Evolutionary conservation across 2,888 invertebrate species (phyloP).

Genomic region (Melikaiella ostensackeni): DNA sequence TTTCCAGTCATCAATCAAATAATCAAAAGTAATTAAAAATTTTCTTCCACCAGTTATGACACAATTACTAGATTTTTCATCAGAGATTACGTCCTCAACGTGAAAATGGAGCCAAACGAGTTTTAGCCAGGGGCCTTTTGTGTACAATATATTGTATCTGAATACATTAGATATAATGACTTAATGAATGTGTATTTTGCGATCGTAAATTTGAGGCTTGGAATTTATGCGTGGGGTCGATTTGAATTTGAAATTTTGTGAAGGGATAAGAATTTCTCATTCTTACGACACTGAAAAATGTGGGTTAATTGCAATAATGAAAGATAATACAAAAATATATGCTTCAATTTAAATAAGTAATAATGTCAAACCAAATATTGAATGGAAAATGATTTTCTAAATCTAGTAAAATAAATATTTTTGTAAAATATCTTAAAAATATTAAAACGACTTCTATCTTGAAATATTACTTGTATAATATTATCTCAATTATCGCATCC

Average conservation of each 20-base stretch:
- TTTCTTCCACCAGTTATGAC: too few relatives aligned
- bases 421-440: too few relatives aligned
- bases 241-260: conserved; percentile 25
- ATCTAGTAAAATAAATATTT: too few relatives aligned
- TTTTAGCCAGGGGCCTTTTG: not conserved
- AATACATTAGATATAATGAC: conserved; percentile 12
- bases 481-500: too few relatives aligned
- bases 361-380: too few relatives aligned
- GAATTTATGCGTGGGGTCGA: conserved; percentile 14
- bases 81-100: not conserved
- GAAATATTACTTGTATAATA: too few relatives aligned
- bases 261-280: conserved; percentile 7
- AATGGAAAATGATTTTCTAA: too few relatives aligned
- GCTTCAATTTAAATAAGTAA: too few relatives aligned
- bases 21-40: too few relatives aligned
- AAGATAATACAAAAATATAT: too few relatives aligned
- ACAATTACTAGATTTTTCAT: not conserved
- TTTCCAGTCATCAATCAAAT: too few relatives aligned
- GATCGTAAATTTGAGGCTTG: conserved; percentile 25
- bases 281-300: not conserved
- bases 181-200: conserved; percentile 17
- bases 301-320: not conserved
- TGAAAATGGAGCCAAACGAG: not conserved
- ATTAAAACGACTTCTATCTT: too few relatives aligned
- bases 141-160: not conserved